Evolutionary conservation across 2,113 vertebrate genomes (phyloP).

Genomic region (Peromyscus polionotus): DNA sequence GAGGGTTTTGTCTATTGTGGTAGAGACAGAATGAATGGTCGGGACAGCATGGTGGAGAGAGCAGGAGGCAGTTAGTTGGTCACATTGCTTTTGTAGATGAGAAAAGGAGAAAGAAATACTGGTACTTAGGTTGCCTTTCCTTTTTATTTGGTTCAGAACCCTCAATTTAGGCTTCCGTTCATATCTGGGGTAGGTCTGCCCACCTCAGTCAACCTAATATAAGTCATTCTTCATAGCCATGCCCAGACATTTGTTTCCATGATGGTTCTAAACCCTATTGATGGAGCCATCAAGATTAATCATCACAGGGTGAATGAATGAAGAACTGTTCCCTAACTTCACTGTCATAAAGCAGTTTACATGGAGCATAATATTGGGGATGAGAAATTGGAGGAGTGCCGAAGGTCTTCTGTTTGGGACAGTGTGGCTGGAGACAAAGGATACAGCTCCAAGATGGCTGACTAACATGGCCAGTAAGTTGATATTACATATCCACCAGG

Average conservation of each 20-base stretch:
- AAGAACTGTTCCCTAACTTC: not conserved
- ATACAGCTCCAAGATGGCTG: not conserved
- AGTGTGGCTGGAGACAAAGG: not conserved
- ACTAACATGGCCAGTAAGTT: not conserved
- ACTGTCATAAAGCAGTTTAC: not conserved
- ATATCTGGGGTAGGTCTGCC: not conserved
- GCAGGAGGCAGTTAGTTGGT: not conserved
- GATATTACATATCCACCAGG: not conserved
- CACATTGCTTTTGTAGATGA: not conserved
- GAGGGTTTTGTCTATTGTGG: too few species aligned
- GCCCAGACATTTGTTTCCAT: not conserved
- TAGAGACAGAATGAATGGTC: too few species aligned
- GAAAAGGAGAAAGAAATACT: not conserved
- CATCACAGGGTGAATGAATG: not conserved
- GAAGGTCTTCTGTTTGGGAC: not conserved
- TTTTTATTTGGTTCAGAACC: not conserved
- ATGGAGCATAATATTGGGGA: not conserved
- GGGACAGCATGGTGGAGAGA: accelerated
- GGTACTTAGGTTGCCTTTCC: not conserved
- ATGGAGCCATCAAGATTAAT: not conserved
- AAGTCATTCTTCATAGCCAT: not conserved
- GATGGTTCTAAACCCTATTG: not conserved
- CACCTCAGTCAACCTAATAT: not conserved
- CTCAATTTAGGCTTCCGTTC: not conserved
- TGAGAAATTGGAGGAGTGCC: not conserved